Percentiles rank a stretch among this genome's conserved stretches.
These are phyloP conservation scores for Anthophora plumipes DNA, from an alignment of 2,888 invertebrate species.

Conservation along the genomic window DNA sequence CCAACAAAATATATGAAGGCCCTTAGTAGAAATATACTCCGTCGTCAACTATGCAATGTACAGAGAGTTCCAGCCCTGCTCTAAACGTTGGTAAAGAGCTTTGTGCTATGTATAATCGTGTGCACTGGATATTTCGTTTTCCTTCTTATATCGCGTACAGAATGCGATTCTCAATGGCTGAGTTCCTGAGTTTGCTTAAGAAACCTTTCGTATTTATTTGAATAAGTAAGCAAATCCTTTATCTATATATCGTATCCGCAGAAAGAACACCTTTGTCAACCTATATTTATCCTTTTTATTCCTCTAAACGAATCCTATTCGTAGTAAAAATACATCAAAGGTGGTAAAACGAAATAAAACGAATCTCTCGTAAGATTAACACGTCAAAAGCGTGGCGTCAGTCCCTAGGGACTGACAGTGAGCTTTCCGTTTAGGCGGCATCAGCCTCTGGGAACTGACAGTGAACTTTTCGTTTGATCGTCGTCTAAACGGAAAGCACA, in stretches of 20 bases:
- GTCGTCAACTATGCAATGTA: constrained; percentile 77
- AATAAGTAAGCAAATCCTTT: background rate
- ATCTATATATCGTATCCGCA: background rate
- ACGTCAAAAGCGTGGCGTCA: no score
- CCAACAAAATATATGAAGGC: constrained; percentile 66
- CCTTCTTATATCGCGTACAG: constrained; percentile 74
- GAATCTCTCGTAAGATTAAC: background rate
- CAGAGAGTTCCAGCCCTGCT: constrained; percentile 77
- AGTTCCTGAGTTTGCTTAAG: constrained; percentile 8
- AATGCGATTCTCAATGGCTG: constrained; percentile 78
- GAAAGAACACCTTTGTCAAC: background rate
- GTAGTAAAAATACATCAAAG: constrained; percentile 5
- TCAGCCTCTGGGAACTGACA: no score
- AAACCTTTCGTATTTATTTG: background rate
- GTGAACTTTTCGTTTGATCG: no score
- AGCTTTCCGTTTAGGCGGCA: no score
- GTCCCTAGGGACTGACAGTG: no score
- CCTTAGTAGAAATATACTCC: constrained; percentile 72
- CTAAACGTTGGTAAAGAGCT: constrained; percentile 77
- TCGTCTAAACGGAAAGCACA: no score
- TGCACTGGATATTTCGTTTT: constrained; percentile 78
- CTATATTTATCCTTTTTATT: background rate
- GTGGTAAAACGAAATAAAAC: background rate
- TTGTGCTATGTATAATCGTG: constrained; percentile 84
- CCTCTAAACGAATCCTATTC: background rate